phyloP scores from a whole-genome alignment of 2,797 vertebrate species.

The Iguana delicatissima region DNA sequence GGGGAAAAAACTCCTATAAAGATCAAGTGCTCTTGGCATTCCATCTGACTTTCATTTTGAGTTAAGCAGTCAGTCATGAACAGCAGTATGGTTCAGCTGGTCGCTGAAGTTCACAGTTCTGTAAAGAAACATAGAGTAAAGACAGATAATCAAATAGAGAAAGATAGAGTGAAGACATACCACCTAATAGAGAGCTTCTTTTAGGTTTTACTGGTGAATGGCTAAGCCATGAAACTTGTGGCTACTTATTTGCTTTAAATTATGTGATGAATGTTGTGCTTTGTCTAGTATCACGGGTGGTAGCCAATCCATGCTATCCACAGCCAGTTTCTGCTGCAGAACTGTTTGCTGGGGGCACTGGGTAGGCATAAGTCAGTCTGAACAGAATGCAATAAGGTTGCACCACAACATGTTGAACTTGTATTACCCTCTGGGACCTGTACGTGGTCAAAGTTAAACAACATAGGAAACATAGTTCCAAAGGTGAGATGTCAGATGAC shows the following conservation, averaged over 20 bases:
- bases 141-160: neutral
- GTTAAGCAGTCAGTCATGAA: neutral
- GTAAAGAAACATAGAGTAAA: neutral
- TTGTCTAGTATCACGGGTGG: neutral
- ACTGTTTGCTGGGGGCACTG: neutral
- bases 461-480: neutral
- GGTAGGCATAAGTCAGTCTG: neutral
- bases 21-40: too few relatives aligned
- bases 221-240: too few relatives aligned
- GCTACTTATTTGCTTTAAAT: too few relatives aligned
- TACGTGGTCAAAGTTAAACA: neutral
- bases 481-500: neutral
- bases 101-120: neutral
- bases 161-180: too few relatives aligned
- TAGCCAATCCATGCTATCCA: neutral
- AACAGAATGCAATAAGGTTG: neutral
- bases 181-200: too few relatives aligned
- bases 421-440: too few relatives aligned
- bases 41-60: neutral
- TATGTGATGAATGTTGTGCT: neutral
- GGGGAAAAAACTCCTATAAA: neutral
- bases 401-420: neutral
- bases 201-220: too few relatives aligned
- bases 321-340: neutral
- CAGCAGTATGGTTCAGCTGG: neutral